Evolutionary conservation across 2,797 vertebrate species (phyloP).

Genomic region (Falco rusticolus): DNA sequence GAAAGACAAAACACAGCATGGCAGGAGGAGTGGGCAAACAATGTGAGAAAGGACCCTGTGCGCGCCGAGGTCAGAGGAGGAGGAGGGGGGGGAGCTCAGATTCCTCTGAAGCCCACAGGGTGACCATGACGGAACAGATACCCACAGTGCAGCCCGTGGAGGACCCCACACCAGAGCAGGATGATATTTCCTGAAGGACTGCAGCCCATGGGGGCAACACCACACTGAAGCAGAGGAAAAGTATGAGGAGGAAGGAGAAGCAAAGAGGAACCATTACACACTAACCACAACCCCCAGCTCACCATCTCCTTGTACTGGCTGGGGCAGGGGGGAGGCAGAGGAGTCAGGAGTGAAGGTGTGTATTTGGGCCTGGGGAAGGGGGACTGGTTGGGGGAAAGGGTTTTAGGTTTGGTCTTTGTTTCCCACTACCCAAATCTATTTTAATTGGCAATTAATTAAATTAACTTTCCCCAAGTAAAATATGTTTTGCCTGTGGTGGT

Average conservation of each 20-base stretch:
- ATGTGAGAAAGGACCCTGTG: background rate
- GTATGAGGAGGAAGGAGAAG: background rate
- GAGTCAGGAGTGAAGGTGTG: background rate
- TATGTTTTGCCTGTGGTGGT: background rate
- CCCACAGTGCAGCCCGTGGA: background rate
- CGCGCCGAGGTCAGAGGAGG: background rate
- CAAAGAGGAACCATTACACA: background rate
- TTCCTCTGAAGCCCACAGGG: rapidly evolving
- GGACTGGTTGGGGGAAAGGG: background rate
- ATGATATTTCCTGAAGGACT: background rate
- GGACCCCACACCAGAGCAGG: background rate
- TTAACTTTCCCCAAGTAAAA: background rate
- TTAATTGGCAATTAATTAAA: background rate
- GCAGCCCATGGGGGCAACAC: background rate
- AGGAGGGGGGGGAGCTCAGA: background rate
- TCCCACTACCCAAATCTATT: background rate
- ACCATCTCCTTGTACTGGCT: background rate
- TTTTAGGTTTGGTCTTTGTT: background rate
- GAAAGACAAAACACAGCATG: background rate
- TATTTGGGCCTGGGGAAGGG: background rate
- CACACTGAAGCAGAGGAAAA: background rate
- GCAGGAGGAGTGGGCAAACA: background rate
- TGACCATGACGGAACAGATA: background rate
- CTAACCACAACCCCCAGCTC: background rate
- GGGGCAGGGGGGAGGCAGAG: background rate